phyloP scores from a whole-genome alignment of 2,797 vertebrate species.

The Centropyge bicolor region DNA sequence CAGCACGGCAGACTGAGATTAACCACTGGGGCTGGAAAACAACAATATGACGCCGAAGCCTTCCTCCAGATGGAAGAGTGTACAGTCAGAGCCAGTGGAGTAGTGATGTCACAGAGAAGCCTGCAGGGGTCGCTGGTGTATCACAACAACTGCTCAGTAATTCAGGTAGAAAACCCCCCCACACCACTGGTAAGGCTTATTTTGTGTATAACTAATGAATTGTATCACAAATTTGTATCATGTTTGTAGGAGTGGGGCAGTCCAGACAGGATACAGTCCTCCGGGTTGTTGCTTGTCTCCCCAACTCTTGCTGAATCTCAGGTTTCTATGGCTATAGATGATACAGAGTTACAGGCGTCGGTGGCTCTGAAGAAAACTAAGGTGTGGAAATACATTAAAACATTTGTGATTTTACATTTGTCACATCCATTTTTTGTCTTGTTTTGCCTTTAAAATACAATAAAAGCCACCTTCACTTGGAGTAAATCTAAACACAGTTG shows the following conservation, averaged over 20 bases:
- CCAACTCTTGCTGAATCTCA: slow-evolving; percentile 75
- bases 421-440: not conserved
- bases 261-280: slow-evolving; percentile 80
- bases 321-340: slow-evolving; percentile 74
- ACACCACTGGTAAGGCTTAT: not conserved
- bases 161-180: slow-evolving; percentile 81
- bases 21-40: slow-evolving; percentile 51
- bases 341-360: slow-evolving; percentile 72
- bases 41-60: slow-evolving; percentile 58
- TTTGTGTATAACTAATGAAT: not conserved
- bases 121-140: slow-evolving; percentile 82
- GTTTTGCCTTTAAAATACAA: not conserved
- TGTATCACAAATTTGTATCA: not conserved
- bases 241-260: slow-evolving; percentile 80
- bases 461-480: not conserved
- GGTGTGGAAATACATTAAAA: slow-evolving; percentile 62
- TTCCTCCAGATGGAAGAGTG: slow-evolving; percentile 78
- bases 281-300: slow-evolving; percentile 78
- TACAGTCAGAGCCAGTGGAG: slow-evolving; percentile 71
- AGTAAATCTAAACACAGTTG: not conserved
- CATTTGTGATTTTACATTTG: not conserved
- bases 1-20: slow-evolving; percentile 74
- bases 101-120: slow-evolving; percentile 70
- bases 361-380: slow-evolving; percentile 74
- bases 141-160: slow-evolving; percentile 84